phyloP scores from a whole-genome alignment of 2,797 vertebrate species.

The Xerus rutilus region DNA sequence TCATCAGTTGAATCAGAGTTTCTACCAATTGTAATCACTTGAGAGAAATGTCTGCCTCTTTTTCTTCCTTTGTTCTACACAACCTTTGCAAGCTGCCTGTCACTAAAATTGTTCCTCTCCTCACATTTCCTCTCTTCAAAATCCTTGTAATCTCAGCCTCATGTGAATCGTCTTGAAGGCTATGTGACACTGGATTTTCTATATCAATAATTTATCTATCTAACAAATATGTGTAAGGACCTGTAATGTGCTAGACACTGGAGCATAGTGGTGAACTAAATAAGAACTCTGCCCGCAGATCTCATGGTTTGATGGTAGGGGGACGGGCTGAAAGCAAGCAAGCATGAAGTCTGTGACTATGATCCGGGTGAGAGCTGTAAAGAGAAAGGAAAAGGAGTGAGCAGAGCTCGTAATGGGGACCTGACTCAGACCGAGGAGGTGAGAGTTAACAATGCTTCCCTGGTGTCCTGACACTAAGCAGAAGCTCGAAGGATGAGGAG shows the following conservation, averaged over 20 bases:
- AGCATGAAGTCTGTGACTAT: background rate
- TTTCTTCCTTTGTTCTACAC: background rate
- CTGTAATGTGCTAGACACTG: background rate
- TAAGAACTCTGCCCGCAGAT: background rate
- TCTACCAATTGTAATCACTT: conserved; percentile 25
- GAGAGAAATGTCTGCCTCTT: conserved; percentile 37
- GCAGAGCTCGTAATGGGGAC: background rate
- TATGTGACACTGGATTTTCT: background rate
- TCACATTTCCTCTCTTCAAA: conserved; percentile 8
- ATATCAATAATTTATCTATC: background rate
- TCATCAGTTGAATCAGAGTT: conserved; percentile 61
- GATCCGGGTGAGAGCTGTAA: background rate
- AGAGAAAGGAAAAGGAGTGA: background rate
- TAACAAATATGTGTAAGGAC: background rate
- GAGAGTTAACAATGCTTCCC: background rate
- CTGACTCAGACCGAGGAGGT: background rate
- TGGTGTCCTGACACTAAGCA: background rate
- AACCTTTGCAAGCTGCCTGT: conserved; percentile 36
- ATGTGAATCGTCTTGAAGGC: background rate
- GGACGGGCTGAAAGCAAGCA: background rate
- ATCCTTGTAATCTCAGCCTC: background rate
- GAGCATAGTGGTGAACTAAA: background rate
- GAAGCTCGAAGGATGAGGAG: background rate
- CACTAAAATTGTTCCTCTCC: background rate
- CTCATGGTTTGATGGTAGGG: background rate